A percentile compares a stretch with the other conserved stretches of the same genome.
These are phyloP conservation scores for Mus pahari DNA, from an alignment of 2,113 vertebrate species.

Conservation along the genomic window DNA sequence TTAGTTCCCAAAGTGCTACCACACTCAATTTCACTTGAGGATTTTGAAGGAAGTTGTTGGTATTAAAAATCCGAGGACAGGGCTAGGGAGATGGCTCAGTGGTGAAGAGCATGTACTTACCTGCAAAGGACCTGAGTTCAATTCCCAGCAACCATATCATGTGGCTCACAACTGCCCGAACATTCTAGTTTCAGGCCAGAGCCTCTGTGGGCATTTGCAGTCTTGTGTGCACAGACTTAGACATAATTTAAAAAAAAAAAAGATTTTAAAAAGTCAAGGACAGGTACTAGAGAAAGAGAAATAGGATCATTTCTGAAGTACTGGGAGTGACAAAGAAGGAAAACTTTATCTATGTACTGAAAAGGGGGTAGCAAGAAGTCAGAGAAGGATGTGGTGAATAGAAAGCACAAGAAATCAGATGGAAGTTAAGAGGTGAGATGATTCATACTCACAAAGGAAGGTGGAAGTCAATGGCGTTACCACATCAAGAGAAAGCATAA, in stretches of 20 bases:
- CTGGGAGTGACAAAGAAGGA: not conserved
- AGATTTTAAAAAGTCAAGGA: not conserved
- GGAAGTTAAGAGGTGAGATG: not conserved
- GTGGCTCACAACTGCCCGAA: not conserved
- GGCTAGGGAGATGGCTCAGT: not conserved
- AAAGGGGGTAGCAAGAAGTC: slow-evolving; percentile 1
- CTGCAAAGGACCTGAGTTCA: not conserved
- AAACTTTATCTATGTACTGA: not conserved
- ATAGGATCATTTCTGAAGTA: not conserved
- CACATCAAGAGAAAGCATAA: not conserved
- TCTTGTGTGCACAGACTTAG: not conserved
- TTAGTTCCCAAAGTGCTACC: too few relatives aligned
- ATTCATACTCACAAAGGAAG: not conserved
- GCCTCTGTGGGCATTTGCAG: not conserved
- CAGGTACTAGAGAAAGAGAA: not conserved
- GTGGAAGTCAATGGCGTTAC: not conserved
- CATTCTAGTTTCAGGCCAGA: not conserved
- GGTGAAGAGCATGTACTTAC: not conserved
- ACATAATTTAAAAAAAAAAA: not conserved
- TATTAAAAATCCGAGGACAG: not conserved
- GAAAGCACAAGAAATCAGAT: not conserved
- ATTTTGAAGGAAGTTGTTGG: slow-evolving; percentile 32
- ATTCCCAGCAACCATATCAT: not conserved
- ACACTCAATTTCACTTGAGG: not conserved
- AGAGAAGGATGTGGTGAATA: slow-evolving; percentile 8